Evolutionary conservation across 2,113 vertebrate genomes (phyloP).

Genomic region (Poeciliopsis occidentalis): DNA sequence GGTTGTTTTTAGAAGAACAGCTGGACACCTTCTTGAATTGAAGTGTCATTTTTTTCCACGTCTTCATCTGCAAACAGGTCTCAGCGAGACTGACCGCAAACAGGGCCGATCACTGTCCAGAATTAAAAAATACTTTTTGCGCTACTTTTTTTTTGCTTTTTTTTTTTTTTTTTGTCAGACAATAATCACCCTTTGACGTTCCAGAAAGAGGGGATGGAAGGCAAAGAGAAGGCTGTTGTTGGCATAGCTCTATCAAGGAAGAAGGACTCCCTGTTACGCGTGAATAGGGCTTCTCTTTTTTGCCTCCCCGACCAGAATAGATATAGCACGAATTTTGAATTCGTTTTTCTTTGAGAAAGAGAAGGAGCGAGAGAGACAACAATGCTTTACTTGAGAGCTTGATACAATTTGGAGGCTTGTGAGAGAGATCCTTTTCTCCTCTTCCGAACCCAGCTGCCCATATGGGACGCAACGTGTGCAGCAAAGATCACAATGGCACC

Average conservation of each 20-base stretch:
- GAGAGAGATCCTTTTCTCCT: conserved; percentile 86
- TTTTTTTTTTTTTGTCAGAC: conserved; percentile 72
- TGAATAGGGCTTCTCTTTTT: conserved; percentile 84
- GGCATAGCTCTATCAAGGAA: conserved; percentile 85
- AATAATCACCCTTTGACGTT: conserved; percentile 81
- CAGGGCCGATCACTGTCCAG: conserved; percentile 64
- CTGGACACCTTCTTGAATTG: conserved; percentile 8
- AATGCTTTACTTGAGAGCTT: conserved; percentile 97
- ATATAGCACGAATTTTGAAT: conserved; percentile 99
- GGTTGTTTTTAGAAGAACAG: background rate
- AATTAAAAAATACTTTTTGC: conserved; percentile 77
- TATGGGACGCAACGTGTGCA: conserved; percentile 97
- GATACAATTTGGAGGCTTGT: conserved; percentile 99
- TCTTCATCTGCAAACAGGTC: conserved; percentile 42
- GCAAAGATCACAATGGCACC: conserved; percentile 94
- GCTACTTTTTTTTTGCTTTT: conserved; percentile 75
- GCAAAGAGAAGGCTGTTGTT: no score
- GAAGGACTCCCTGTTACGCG: conserved; percentile 88
- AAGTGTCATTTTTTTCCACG: conserved; percentile 45
- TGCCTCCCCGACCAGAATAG: conserved; percentile 84
- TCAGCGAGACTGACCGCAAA: conserved; percentile 54
- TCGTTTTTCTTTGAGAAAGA: conserved; percentile 99
- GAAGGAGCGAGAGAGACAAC: conserved; percentile 95
- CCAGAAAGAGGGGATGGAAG: conserved; percentile 57
- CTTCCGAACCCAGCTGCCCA: conserved; percentile 96